A percentile compares a stretch with the other conserved stretches of the same genome.
phyloP scores from a whole-genome alignment of 1,140 invertebrate species.

The Drosophila navojoa region DNA sequence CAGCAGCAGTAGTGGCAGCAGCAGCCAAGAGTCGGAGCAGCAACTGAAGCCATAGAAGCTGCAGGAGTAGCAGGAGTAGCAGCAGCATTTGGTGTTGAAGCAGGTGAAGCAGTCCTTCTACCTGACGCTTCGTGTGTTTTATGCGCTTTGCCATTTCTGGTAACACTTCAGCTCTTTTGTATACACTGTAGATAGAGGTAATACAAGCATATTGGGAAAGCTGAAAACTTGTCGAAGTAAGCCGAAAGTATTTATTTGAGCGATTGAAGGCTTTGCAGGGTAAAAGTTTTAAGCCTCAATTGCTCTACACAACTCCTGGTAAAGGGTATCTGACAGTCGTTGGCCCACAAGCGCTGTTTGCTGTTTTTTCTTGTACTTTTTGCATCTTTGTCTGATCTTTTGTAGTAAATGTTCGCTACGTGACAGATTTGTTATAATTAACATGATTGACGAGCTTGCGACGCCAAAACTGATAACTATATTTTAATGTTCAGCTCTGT shows the following conservation, averaged over 20 bases:
- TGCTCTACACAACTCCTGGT: background rate
- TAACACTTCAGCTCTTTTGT: slow-evolving; percentile 16
- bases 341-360: background rate
- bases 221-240: background rate
- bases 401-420: slow-evolving; percentile 59
- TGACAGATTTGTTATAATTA: slow-evolving; percentile 78
- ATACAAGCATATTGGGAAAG: background rate
- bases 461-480: slow-evolving; percentile 38
- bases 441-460: slow-evolving; percentile 71
- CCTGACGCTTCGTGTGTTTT: slow-evolving; percentile 62
- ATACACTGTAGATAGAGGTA: background rate
- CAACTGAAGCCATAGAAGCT: slow-evolving; percentile 1
- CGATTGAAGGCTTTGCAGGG: no score
- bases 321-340: slow-evolving; percentile 3
- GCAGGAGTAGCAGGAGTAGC: background rate
- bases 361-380: slow-evolving; percentile 22
- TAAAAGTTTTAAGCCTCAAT: no score
- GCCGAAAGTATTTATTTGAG: background rate
- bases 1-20: background rate
- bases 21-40: background rate
- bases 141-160: slow-evolving; percentile 53
- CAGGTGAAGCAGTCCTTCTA: slow-evolving; percentile 11
- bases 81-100: background rate
- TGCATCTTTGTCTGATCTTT: slow-evolving; percentile 31
- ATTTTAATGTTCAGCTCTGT: slow-evolving; percentile 13